Conservation (phyloP, 2,113 vertebrate species). For the Leucosticte australis region DNA sequence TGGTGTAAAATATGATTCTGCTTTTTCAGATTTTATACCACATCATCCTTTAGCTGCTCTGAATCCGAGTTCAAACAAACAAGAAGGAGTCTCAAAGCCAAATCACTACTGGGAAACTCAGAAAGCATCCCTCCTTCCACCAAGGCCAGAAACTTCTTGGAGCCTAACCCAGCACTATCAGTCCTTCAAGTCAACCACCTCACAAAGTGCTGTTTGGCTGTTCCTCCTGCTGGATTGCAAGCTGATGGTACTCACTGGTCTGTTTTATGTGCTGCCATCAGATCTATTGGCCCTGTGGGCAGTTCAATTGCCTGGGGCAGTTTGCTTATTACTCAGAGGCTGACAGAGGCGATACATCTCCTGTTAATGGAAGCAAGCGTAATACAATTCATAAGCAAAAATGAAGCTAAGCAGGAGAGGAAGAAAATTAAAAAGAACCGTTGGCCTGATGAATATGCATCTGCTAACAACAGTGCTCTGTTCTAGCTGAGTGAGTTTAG, state of each 20-base stretch:
- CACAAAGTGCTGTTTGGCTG: background rate
- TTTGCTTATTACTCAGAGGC: background rate
- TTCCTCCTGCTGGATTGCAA: background rate
- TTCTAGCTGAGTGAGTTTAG: conserved; percentile 16
- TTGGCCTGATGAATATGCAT: conserved; percentile 45
- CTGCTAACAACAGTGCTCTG: background rate
- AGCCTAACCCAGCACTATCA: background rate
- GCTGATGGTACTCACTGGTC: background rate
- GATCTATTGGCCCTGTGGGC: background rate
- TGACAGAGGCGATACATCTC: conserved; percentile 33
- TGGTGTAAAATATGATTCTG: background rate
- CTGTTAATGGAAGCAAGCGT: background rate
- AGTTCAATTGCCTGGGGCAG: background rate
- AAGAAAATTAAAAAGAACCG: background rate
- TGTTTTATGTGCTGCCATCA: background rate
- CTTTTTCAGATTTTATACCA: background rate
- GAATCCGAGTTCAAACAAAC: fast-evolving
- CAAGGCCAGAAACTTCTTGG: background rate
- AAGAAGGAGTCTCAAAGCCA: background rate
- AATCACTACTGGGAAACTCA: background rate
- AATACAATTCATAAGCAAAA: conserved; percentile 32
- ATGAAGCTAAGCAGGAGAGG: background rate
- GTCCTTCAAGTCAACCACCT: background rate
- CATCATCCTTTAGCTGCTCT: background rate
- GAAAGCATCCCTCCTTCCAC: background rate